These are phyloP conservation scores for Temnothorax unifasciatus DNA, from an alignment of 2,888 invertebrate genomes.

Conservation along the genomic window DNA sequence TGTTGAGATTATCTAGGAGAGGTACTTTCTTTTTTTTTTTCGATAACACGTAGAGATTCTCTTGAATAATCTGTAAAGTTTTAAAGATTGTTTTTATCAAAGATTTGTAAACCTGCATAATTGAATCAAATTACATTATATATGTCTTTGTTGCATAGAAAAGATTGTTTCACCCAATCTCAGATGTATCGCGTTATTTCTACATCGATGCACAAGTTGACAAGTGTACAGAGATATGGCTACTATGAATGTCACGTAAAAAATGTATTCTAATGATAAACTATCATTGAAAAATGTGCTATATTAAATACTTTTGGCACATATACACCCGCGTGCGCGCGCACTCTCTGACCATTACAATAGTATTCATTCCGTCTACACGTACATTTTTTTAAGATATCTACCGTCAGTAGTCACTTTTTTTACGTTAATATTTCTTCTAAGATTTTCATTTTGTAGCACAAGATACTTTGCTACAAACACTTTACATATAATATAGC, in stretches of 20 bases:
- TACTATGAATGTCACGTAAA: slow-evolving; percentile 43
- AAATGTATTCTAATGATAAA: slow-evolving; percentile 20
- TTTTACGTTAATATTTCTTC: slow-evolving; percentile 13
- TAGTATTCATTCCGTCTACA: slow-evolving; percentile 30
- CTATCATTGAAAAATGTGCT: slow-evolving; percentile 50
- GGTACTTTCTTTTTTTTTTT: neutral
- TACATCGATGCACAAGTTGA: neutral
- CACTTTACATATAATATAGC: slow-evolving; percentile 18
- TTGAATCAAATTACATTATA: slow-evolving; percentile 1
- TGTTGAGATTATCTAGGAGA: neutral
- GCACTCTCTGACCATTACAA: neutral
- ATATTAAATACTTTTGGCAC: neutral
- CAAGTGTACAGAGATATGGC: slow-evolving; percentile 52
- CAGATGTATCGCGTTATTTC: neutral
- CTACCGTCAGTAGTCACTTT: neutral
- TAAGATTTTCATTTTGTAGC: slow-evolving; percentile 28
- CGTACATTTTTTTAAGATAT: neutral
- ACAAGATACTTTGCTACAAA: slow-evolving; percentile 10
- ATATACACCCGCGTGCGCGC: neutral
- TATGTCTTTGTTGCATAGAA: neutral
- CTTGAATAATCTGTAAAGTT: neutral
- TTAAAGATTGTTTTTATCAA: slow-evolving; percentile 43
- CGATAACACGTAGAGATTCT: neutral
- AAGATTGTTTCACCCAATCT: neutral
- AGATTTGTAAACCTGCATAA: slow-evolving; percentile 47